These are phyloP conservation scores for Leiothrix lutea DNA, from an alignment of 2,113 vertebrate genomes.

Conservation along the genomic window DNA sequence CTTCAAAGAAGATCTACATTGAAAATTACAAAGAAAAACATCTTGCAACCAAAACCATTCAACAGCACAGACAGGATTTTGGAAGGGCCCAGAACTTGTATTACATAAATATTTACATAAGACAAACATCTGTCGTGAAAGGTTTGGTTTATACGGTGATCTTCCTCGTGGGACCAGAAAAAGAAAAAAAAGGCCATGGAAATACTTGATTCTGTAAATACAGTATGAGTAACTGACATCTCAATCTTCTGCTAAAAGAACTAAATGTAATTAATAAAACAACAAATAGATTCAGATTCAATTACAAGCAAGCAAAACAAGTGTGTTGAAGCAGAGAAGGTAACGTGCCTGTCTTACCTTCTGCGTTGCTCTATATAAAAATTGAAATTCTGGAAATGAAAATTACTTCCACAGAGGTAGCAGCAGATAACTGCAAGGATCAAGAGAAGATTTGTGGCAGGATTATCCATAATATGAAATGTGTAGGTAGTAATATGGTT, in stretches of 20 bases:
- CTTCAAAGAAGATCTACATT: neutral
- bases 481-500: constrained; percentile 6
- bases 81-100: neutral
- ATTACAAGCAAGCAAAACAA: neutral
- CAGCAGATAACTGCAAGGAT: constrained; percentile 22
- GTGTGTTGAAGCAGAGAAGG: neutral
- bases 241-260: neutral
- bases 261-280: neutral
- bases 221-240: neutral
- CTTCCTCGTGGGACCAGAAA: neutral
- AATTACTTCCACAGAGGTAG: neutral
- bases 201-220: neutral
- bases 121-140: neutral
- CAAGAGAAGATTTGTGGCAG: constrained; percentile 50
- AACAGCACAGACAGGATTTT: neutral
- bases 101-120: neutral
- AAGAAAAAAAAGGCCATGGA: accelerated
- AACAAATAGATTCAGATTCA: neutral
- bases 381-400: constrained; percentile 25
- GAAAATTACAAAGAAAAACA: neutral
- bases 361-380: neutral
- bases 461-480: neutral
- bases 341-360: neutral
- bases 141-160: neutral
- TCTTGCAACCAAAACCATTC: neutral